A percentile compares a stretch with the other conserved stretches of the same genome.
phyloP scores from a whole-genome alignment of 2,113 vertebrate genomes.

The Oncorhynchus nerka region DNA sequence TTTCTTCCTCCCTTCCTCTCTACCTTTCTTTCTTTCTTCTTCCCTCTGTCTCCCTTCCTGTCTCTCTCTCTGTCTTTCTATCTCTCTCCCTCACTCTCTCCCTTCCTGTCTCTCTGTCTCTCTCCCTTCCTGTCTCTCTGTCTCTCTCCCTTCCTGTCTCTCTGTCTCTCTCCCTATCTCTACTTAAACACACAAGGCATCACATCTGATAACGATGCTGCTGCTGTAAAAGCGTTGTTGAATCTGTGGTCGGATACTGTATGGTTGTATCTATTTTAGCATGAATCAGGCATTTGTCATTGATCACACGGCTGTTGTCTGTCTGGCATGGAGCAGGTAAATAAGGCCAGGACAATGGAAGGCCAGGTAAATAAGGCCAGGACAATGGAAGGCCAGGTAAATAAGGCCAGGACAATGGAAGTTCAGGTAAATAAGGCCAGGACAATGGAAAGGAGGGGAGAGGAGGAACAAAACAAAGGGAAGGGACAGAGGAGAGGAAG shows the following conservation, averaged over 20 bases:
- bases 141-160: background rate
- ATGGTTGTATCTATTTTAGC: background rate
- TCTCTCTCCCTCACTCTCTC: no score
- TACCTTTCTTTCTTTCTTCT: no score
- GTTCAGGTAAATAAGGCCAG: slow-evolving; percentile 50
- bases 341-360: slow-evolving; percentile 2
- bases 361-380: slow-evolving; percentile 50
- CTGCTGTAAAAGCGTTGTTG: slow-evolving; percentile 58
- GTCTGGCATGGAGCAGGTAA: slow-evolving; percentile 6
- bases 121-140: slow-evolving; percentile 5
- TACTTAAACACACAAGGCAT: no score
- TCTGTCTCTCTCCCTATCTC: background rate
- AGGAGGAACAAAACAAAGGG: slow-evolving; percentile 8
- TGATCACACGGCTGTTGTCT: slow-evolving; percentile 59
- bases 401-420: slow-evolving; percentile 2
- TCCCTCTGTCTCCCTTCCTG: background rate
- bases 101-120: no score
- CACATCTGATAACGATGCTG: slow-evolving; percentile 40
- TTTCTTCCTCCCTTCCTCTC: background rate
- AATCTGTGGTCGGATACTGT: slow-evolving; percentile 29
- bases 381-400: slow-evolving; percentile 35
- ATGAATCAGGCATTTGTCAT: slow-evolving; percentile 66
- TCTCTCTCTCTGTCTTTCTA: background rate
- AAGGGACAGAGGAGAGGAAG: slow-evolving; percentile 27
- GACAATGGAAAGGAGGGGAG: slow-evolving; percentile 45